These are phyloP conservation scores for Papilio aristodemus DNA, from an alignment of 1,140 invertebrate species.

Conservation along the genomic window DNA sequence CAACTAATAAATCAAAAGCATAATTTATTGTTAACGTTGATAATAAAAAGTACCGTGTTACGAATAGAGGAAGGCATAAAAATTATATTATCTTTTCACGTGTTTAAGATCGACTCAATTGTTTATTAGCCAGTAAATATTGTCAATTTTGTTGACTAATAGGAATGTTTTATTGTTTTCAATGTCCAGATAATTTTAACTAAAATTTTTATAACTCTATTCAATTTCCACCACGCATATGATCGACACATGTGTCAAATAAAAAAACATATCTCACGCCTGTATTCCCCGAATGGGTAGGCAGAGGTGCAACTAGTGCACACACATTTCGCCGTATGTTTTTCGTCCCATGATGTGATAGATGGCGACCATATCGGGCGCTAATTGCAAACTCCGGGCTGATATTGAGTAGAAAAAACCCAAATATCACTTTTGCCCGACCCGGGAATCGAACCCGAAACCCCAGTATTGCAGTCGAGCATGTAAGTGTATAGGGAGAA, in stretches of 20 bases:
- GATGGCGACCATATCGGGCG: too few relatives aligned
- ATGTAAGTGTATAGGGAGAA: too few relatives aligned
- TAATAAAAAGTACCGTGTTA: slow-evolving; percentile 57
- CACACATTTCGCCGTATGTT: too few relatives aligned
- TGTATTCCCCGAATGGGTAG: too few relatives aligned
- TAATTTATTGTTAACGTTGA: slow-evolving; percentile 67
- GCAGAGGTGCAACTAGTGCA: too few relatives aligned
- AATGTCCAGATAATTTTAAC: slow-evolving; percentile 1
- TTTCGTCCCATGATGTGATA: too few relatives aligned
- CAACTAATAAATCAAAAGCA: slow-evolving; percentile 62
- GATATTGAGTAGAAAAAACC: too few relatives aligned
- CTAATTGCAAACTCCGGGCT: too few relatives aligned
- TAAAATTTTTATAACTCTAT: background rate
- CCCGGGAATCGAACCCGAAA: too few relatives aligned
- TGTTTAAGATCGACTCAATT: slow-evolving; percentile 51
- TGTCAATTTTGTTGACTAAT: slow-evolving; percentile 39
- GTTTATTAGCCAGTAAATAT: slow-evolving; percentile 59
- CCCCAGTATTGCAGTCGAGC: too few relatives aligned
- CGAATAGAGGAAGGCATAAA: slow-evolving; percentile 61
- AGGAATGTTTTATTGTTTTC: slow-evolving; percentile 9
- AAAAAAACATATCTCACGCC: too few relatives aligned
- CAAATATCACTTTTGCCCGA: too few relatives aligned
- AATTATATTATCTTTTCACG: slow-evolving; percentile 70
- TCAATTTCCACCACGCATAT: background rate
- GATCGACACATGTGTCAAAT: background rate